Evolutionary conservation across 2,113 vertebrate genomes (phyloP).

Genomic region (Thermophis baileyi): DNA sequence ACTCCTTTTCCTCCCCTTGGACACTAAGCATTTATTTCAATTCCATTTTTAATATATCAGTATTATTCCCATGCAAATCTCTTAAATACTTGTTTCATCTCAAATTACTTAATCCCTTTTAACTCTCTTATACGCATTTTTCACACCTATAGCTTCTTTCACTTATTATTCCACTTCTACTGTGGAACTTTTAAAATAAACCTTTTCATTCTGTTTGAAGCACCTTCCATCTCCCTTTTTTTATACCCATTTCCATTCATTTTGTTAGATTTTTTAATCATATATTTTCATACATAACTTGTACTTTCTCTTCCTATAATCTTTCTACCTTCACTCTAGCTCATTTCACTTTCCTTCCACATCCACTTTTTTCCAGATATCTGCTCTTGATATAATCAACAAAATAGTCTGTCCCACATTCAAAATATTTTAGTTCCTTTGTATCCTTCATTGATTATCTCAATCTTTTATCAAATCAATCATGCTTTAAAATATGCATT

Average conservation of each 20-base stretch:
- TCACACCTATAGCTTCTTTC: neutral
- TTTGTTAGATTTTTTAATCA: neutral
- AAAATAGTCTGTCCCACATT: neutral
- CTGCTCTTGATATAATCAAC: neutral
- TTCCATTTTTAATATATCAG: neutral
- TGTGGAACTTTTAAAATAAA: neutral
- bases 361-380: neutral
- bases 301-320: neutral
- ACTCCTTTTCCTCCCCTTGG: neutral
- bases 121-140: neutral
- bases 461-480: neutral
- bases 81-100: neutral
- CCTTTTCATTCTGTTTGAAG: neutral
- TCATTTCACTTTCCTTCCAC: neutral
- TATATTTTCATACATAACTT: neutral
- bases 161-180: neutral
- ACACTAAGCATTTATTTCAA: neutral
- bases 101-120: neutral
- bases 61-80: neutral
- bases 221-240: neutral
- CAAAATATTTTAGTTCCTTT: neutral
- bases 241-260: neutral
- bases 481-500: neutral
- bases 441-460: neutral
- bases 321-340: neutral